Conservation (phyloP, 2,888 invertebrate species). For the Parnassius orleans region DNA sequence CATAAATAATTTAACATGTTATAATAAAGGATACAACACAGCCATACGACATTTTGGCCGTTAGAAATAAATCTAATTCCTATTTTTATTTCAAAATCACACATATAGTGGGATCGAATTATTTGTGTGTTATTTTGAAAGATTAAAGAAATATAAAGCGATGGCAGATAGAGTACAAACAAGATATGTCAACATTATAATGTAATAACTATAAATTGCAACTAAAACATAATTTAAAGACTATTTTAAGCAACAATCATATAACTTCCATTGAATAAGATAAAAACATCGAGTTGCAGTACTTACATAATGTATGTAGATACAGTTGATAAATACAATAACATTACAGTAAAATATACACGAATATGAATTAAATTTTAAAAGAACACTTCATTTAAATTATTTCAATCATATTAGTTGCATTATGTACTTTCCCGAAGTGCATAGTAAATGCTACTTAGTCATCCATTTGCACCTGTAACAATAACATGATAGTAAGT, state of each 20-base stretch:
- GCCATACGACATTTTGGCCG: constrained; percentile 61
- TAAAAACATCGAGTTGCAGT: background rate
- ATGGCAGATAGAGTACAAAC: background rate
- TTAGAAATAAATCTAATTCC: constrained; percentile 28
- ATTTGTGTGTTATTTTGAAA: constrained; percentile 1
- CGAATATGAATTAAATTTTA: constrained; percentile 12
- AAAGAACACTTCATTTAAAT: constrained; percentile 16
- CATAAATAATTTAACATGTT: constrained; percentile 37
- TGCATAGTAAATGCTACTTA: constrained; percentile 23
- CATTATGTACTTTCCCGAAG: constrained; percentile 23
- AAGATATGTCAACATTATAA: background rate
- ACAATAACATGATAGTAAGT: background rate
- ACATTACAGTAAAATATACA: constrained; percentile 9
- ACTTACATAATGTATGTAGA: constrained; percentile 5
- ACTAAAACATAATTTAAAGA: constrained; percentile 3
- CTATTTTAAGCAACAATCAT: background rate
- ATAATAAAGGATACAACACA: constrained; percentile 48
- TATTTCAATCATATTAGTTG: constrained; percentile 12
- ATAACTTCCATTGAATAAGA: background rate
- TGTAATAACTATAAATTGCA: constrained; percentile 4
- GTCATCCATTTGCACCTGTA: constrained; percentile 15
- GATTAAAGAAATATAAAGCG: background rate
- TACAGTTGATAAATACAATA: constrained; percentile 8
- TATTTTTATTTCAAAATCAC: constrained; percentile 12
- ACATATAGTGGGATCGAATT: background rate